These are phyloP conservation scores for Girardia tigrina DNA, from an alignment of 2,888 invertebrate species.

Conservation along the genomic window DNA sequence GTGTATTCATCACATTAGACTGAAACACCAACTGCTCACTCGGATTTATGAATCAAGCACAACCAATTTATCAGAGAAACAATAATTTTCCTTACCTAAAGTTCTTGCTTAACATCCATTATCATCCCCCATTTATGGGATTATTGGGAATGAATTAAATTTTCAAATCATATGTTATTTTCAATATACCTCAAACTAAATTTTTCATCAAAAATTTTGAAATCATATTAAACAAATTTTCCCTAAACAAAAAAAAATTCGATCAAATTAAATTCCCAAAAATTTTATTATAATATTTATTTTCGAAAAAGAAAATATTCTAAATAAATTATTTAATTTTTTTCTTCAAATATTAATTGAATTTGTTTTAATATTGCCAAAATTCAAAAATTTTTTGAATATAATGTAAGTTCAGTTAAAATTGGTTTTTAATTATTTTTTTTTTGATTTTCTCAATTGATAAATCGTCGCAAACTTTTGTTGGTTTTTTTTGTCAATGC, in stretches of 20 bases:
- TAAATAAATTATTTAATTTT: background rate
- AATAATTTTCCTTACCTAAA: background rate
- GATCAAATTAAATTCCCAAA: no score
- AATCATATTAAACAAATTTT: no score
- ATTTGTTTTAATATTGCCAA: slow-evolving; percentile 1
- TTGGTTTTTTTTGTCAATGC: no score
- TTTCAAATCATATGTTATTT: background rate
- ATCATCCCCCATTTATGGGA: slow-evolving; percentile 12
- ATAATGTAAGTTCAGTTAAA: slow-evolving; percentile 1
- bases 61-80: background rate
- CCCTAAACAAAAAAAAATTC: no score
- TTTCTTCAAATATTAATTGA: background rate
- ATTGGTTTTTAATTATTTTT: no score
- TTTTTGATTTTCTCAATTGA: no score
- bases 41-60: background rate
- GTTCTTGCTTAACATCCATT: background rate
- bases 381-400: slow-evolving; percentile 4
- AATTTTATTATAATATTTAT: no score
- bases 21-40: background rate
- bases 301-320: background rate
- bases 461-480: no score
- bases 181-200: background rate
- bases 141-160: background rate
- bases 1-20: background rate
- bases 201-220: background rate